These are phyloP conservation scores for Thamnaconus septentrionalis DNA, from an alignment of 2,113 vertebrate genomes.

Conservation along the genomic window DNA sequence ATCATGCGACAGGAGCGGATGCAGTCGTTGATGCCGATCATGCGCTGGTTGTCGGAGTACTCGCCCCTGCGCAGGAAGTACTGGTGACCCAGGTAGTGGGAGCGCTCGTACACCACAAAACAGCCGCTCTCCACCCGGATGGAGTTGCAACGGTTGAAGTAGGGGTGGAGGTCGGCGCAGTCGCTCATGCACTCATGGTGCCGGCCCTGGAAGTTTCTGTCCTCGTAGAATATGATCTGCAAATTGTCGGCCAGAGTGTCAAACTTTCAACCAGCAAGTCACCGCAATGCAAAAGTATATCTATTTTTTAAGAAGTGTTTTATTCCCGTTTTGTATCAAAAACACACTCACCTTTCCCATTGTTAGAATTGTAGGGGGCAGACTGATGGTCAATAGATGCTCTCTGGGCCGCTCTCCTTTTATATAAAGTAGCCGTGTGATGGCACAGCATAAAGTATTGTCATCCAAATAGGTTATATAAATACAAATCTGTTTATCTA, in stretches of 20 bases:
- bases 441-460: slow-evolving; percentile 74
- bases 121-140: slow-evolving; percentile 68
- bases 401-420: slow-evolving; percentile 36
- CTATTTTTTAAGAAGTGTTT: not conserved
- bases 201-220: slow-evolving; percentile 66
- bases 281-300: no score
- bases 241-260: not conserved
- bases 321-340: not conserved
- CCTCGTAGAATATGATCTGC: slow-evolving; percentile 14
- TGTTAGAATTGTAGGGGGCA: slow-evolving; percentile 26
- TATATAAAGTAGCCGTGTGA: slow-evolving; percentile 66
- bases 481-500: slow-evolving; percentile 54
- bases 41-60: slow-evolving; percentile 65
- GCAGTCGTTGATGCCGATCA: slow-evolving; percentile 63
- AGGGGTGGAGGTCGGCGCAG: slow-evolving; percentile 61
- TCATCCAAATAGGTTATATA: slow-evolving; percentile 45
- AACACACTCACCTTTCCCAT: slow-evolving; percentile 67
- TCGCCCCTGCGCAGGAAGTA: slow-evolving; percentile 63
- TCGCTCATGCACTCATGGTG: slow-evolving; percentile 66
- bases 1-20: slow-evolving; percentile 65
- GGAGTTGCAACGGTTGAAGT: slow-evolving; percentile 70
- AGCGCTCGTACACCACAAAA: slow-evolving; percentile 69
- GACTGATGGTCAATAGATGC: slow-evolving; percentile 36
- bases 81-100: slow-evolving; percentile 63
- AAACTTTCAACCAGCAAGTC: not conserved